These are phyloP conservation scores for Cosmopolites sordidus DNA, from an alignment of 2,888 invertebrate genomes.

Conservation along the genomic window DNA sequence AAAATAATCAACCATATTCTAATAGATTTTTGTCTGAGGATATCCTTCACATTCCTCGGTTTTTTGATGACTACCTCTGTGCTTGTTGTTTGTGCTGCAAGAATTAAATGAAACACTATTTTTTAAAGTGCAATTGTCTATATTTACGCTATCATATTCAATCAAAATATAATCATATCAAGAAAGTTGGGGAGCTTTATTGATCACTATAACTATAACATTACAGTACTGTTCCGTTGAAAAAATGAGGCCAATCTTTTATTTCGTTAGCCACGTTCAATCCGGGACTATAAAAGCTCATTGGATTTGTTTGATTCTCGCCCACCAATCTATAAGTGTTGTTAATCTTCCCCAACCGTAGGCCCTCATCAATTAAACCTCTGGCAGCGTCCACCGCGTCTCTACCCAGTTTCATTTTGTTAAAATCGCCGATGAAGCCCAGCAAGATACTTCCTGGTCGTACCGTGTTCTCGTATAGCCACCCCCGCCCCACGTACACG, in stretches of 20 bases:
- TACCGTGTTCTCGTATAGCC: slow-evolving; percentile 35
- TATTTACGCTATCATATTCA: too few relatives aligned
- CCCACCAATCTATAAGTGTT: slow-evolving; percentile 50
- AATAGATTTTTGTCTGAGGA: slow-evolving; percentile 11
- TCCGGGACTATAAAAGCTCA: slow-evolving; percentile 52
- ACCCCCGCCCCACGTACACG: slow-evolving; percentile 54
- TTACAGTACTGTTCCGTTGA: slow-evolving; percentile 19
- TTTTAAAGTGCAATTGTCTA: too few relatives aligned
- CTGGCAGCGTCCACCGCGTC: slow-evolving; percentile 49
- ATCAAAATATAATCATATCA: too few relatives aligned
- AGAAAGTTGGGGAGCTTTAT: too few relatives aligned
- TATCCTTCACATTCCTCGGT: slow-evolving; percentile 3
- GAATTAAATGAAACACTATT: neutral
- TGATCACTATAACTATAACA: too few relatives aligned
- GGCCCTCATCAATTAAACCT: slow-evolving; percentile 42
- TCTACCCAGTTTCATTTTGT: slow-evolving; percentile 33
- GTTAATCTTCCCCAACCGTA: slow-evolving; percentile 2
- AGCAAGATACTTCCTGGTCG: slow-evolving; percentile 22
- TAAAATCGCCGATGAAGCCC: slow-evolving; percentile 30
- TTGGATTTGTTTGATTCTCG: slow-evolving; percentile 50
- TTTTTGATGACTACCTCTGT: neutral
- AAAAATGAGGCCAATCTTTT: slow-evolving; percentile 51
- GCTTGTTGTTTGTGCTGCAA: neutral
- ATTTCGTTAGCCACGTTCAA: slow-evolving; percentile 49
- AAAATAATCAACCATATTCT: slow-evolving; percentile 11